phyloP scores from a whole-genome alignment of 2,113 vertebrate genomes.

The Prionailurus viverrinus region DNA sequence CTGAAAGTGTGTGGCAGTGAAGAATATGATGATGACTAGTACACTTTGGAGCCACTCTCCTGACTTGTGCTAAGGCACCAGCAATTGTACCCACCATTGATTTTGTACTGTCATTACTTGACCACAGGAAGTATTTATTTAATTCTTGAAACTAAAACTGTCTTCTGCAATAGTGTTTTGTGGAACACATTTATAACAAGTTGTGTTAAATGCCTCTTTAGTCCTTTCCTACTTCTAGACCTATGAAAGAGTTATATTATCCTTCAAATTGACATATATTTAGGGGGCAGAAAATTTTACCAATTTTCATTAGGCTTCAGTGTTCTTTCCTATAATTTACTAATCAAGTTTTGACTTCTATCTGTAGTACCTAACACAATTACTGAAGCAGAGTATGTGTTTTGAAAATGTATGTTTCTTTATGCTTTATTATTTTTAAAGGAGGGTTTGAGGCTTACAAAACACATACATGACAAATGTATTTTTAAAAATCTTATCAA shows the following conservation, averaged over 20 bases:
- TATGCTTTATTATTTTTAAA: neutral
- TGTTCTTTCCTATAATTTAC: neutral
- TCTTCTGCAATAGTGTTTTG: neutral
- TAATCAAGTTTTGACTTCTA: neutral
- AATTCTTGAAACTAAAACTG: neutral
- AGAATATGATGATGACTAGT: neutral
- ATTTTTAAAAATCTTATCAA: neutral
- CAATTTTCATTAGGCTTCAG: neutral
- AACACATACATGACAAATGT: neutral
- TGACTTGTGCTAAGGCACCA: neutral
- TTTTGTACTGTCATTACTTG: neutral
- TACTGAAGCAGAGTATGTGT: neutral
- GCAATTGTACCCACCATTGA: neutral
- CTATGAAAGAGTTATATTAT: neutral
- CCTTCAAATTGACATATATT: neutral
- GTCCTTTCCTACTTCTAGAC: neutral
- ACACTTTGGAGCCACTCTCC: neutral
- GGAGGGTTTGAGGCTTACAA: neutral
- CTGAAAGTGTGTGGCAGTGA: neutral
- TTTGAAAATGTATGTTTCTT: neutral
- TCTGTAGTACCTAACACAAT: neutral
- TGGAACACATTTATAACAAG: neutral
- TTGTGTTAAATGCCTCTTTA: neutral
- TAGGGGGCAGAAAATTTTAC: neutral
- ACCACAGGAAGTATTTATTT: neutral